phyloP scores from a whole-genome alignment of 92 coral and sea anemone species.

The Porites rus region DNA sequence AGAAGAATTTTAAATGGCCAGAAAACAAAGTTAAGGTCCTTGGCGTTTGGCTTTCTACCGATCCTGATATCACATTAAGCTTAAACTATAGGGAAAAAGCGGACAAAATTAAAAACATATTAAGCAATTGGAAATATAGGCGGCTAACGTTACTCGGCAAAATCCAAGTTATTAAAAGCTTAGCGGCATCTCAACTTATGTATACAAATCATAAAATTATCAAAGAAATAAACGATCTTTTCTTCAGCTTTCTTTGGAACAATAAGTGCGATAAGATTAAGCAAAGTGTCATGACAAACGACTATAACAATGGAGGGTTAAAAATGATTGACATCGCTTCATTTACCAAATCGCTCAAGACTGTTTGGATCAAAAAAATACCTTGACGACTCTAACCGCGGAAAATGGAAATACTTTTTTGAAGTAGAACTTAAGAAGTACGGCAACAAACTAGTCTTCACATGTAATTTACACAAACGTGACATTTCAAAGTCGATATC shows the following conservation, averaged over 20 bases:
- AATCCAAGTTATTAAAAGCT: conserved; percentile 48
- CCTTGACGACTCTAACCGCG: conserved; percentile 26
- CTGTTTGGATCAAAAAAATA: conserved; percentile 41
- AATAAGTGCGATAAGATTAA: neutral
- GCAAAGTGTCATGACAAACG: neutral
- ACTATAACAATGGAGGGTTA: conserved; percentile 9
- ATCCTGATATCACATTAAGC: neutral
- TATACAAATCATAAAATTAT: neutral
- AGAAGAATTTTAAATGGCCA: neutral
- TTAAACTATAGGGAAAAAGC: conserved; percentile 15
- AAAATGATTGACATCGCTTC: conserved; percentile 30
- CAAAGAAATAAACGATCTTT: too few species aligned
- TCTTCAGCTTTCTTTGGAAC: too few species aligned
- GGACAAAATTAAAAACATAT: conserved; percentile 20
- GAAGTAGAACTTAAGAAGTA: neutral
- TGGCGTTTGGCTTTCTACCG: conserved; percentile 34
- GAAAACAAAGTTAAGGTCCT: conserved; percentile 16
- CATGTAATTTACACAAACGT: conserved; percentile 14
- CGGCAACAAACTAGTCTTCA: conserved; percentile 13
- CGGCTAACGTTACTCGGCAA: conserved; percentile 35
- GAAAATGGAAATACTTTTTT: conserved; percentile 46
- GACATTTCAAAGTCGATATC: neutral
- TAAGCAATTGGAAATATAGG: conserved; percentile 19
- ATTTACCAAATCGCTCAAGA: conserved; percentile 44
- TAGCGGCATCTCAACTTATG: conserved; percentile 24